phyloP scores from a whole-genome alignment of 2,888 invertebrate genomes.

The Apamea crenata region DNA sequence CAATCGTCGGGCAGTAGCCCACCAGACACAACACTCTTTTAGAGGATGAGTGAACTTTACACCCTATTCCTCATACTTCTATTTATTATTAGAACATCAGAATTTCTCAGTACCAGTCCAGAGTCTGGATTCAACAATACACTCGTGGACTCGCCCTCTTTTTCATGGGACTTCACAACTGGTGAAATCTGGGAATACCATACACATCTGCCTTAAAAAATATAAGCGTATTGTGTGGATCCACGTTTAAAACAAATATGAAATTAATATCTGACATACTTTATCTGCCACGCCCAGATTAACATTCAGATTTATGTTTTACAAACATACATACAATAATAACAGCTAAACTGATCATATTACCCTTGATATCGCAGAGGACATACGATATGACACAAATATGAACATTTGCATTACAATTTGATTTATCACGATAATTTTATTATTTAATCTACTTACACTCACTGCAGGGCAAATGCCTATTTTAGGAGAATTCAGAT shows the following conservation, averaged over 20 bases:
- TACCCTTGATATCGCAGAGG: constrained; percentile 46
- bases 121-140: too few relatives aligned
- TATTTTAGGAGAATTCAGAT: background rate
- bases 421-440: background rate
- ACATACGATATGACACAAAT: constrained; percentile 33
- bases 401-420: constrained; percentile 9
- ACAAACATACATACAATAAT: constrained; percentile 24
- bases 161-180: too few relatives aligned
- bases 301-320: constrained; percentile 38
- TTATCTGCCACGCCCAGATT: constrained; percentile 40
- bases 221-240: background rate
- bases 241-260: constrained; percentile 18
- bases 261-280: constrained; percentile 41
- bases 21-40: too few relatives aligned
- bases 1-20: too few relatives aligned
- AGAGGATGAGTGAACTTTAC: too few relatives aligned
- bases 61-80: too few relatives aligned
- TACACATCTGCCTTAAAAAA: background rate
- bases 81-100: too few relatives aligned
- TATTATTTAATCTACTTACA: background rate
- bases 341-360: constrained; percentile 17
- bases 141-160: too few relatives aligned
- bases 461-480: background rate
- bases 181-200: too few relatives aligned
- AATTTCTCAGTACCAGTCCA: too few relatives aligned